Conservation (phyloP, 2,888 invertebrate genomes). For the Noctua janthina region DNA sequence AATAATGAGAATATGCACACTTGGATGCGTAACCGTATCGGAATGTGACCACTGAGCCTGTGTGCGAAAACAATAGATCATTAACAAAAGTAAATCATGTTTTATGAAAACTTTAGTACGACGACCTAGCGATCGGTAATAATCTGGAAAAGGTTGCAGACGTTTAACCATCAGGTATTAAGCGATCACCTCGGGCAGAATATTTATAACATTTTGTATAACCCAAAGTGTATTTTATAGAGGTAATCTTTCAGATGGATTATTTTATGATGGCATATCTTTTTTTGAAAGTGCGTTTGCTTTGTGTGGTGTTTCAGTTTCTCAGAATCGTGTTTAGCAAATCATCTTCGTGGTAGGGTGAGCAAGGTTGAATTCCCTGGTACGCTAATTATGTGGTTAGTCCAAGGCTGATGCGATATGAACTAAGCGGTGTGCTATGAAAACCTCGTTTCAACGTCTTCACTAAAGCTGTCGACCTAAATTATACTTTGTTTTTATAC, state of each 20-base stretch:
- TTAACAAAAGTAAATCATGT: conserved; percentile 56
- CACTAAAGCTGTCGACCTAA: conserved; percentile 57
- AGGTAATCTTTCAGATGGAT: conserved; percentile 53
- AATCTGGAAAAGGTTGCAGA: conserved; percentile 76
- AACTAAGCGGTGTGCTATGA: conserved; percentile 54
- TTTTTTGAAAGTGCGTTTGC: conserved; percentile 41
- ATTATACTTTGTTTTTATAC: conserved; percentile 52
- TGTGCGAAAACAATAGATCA: conserved; percentile 61
- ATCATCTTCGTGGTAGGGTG: conserved; percentile 47
- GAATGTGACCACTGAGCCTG: conserved; percentile 29
- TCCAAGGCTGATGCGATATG: conserved; percentile 58
- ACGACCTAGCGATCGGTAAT: conserved; percentile 67
- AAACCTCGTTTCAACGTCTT: conserved; percentile 53
- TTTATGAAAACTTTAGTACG: conserved; percentile 57
- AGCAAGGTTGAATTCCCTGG: conserved; percentile 57
- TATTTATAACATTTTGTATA: conserved; percentile 71
- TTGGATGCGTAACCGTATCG: conserved; percentile 36
- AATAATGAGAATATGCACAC: conserved; percentile 41
- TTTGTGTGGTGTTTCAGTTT: conserved; percentile 34
- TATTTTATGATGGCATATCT: conserved; percentile 43
- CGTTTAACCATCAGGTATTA: conserved; percentile 76
- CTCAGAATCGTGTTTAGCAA: conserved; percentile 51
- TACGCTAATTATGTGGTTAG: conserved; percentile 67
- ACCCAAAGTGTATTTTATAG: conserved; percentile 55
- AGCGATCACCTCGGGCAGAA: conserved; percentile 73